Base-by-base conservation (phyloP, 2,888 invertebrate species). In the Caenorhabditis angaria region DNA sequence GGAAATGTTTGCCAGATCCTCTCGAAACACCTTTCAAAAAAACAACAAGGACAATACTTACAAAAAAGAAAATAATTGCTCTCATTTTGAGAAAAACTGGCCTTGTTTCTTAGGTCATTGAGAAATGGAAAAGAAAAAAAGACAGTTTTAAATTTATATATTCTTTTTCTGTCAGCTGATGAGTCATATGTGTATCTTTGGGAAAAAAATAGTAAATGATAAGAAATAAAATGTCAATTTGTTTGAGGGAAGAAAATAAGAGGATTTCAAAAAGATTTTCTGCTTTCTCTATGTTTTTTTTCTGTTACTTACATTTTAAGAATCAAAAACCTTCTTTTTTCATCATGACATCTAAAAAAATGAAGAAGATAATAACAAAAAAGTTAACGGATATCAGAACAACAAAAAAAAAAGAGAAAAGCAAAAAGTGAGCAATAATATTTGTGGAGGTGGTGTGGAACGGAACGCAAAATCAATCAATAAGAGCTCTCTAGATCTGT, bases 311-410 rank as follows among this genome's bases (percentile, higher is more conserved):
- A n/a, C n/a, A n/a, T n/a, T n/a, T n/a, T n/a, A n/a, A n/a, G n/a
- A n/a, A n/a, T n/a, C n/a, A n/a, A n/a, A n/a, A n/a, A n/a, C n/a
- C n/a, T n/a, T n/a, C n/a, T n/a, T n/a, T n/a, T n/a, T n/a, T n/a
- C n/a, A n/a, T n/a, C n/a, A n/a, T n/a, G n/a, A n/a, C n/a, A n/a
- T n/a, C n/a, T n/a, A n/a, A n/a, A n/a, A n/a, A n/a, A n/a, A 41
- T 41, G 5, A 14, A 41, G 41, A 41, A 20, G 47, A 60, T 50
- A 48, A 48, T 29, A 29, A 50, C 41, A 29, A 35, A 56, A 56
- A n/a, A 29, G 22, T 61, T 64, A 64, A 60, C 28, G 41, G 65
- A 50, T 65, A 70, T 62, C 65, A 62, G 70, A 63, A 35, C 60
- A 62, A 65, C 66, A 54, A 60, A 10, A 63, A 29, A 61, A 70